phyloP scores from a whole-genome alignment of 2,888 invertebrate species.

The Melipona beecheii region DNA sequence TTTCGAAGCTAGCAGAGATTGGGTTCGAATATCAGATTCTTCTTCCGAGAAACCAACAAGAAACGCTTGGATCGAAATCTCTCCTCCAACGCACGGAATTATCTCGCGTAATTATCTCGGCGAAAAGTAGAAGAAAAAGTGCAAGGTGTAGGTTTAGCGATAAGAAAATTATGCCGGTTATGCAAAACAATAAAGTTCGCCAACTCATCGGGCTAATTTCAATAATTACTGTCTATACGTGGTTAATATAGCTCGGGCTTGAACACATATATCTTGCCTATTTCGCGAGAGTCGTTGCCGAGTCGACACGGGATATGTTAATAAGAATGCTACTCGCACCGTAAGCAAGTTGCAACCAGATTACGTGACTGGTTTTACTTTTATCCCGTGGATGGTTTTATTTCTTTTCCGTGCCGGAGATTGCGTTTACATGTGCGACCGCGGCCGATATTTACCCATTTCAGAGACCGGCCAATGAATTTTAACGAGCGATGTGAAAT shows the following conservation, averaged over 20 bases:
- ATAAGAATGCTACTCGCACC: not conserved
- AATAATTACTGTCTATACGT: not conserved
- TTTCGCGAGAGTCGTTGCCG: slow-evolving; percentile 23
- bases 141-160: not conserved
- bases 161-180: not conserved
- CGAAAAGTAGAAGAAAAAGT: too few relatives aligned
- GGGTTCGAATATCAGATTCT: too few relatives aligned
- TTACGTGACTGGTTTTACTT: slow-evolving; percentile 65
- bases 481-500: slow-evolving; percentile 40
- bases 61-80: too few relatives aligned
- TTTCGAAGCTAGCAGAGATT: too few relatives aligned
- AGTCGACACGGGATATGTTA: slow-evolving; percentile 33
- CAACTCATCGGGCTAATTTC: not conserved
- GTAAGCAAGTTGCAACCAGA: slow-evolving; percentile 26
- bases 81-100: too few relatives aligned
- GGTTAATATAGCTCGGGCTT: not conserved
- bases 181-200: not conserved
- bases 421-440: slow-evolving; percentile 56
- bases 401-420: slow-evolving; percentile 53
- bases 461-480: slow-evolving; percentile 38
- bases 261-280: not conserved
- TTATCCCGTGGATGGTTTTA: slow-evolving; percentile 42
- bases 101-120: too few relatives aligned
- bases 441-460: slow-evolving; percentile 33
- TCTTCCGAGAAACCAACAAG: too few relatives aligned